A percentile compares a stretch with the other conserved stretches of the same genome.
Evolutionary conservation across 2,797 vertebrate species (phyloP).

Genomic region (Psittacula derbiana): DNA sequence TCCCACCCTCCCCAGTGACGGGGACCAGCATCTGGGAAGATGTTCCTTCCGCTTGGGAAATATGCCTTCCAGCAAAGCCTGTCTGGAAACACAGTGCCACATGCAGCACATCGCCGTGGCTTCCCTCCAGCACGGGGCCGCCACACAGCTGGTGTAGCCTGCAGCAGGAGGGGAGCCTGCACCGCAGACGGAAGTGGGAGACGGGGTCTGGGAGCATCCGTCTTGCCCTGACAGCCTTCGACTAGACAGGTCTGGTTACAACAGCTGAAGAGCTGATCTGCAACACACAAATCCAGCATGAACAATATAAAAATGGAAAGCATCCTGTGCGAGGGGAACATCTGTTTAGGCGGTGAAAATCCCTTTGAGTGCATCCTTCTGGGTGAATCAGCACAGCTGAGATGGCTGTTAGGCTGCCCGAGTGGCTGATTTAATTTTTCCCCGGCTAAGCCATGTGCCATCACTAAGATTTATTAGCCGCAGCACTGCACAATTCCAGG

Average conservation of each 20-base stretch:
- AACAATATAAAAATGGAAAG: constrained; percentile 41
- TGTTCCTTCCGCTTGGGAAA: not conserved
- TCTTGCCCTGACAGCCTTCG: constrained; percentile 36
- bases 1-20: accelerated
- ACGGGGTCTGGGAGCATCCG: not conserved
- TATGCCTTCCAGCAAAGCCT: not conserved
- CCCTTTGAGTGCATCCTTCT: constrained; percentile 26
- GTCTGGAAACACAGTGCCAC: not conserved
- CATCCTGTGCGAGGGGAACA: constrained; percentile 45
- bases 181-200: not conserved
- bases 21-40: not conserved
- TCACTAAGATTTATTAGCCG: not conserved
- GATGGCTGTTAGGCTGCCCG: not conserved
- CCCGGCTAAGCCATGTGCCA: not conserved
- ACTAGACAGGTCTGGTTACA: constrained; percentile 54
- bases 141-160: not conserved
- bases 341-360: constrained; percentile 38
- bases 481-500: not conserved
- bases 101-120: not conserved
- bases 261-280: constrained; percentile 42
- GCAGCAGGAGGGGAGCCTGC: not conserved
- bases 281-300: constrained; percentile 8
- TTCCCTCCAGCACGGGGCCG: not conserved
- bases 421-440: constrained; percentile 25
- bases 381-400: constrained; percentile 52